Conservation (phyloP, 2,888 invertebrate species). For the Eilema caniola region DNA sequence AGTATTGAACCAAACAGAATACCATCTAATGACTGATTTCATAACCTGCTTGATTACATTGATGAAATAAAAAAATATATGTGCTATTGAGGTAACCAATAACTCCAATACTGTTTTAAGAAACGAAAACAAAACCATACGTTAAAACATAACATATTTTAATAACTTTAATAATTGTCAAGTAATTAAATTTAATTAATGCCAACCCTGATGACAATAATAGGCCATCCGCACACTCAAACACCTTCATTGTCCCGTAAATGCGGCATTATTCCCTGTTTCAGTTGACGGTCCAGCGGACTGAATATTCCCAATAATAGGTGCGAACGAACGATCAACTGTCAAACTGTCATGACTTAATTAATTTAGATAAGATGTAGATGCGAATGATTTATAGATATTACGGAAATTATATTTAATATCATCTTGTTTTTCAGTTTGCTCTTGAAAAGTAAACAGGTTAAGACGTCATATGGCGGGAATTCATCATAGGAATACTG, state of each 20-base stretch:
- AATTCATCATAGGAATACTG: no score
- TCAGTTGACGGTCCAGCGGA: not conserved
- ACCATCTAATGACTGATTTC: no score
- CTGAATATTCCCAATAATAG: slow-evolving; percentile 12
- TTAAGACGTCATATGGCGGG: no score
- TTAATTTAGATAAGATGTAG: slow-evolving; percentile 19
- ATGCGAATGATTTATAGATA: not conserved
- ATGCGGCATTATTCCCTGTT: slow-evolving; percentile 12
- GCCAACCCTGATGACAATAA: slow-evolving; percentile 23
- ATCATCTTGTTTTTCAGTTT: not conserved
- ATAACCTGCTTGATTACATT: no score
- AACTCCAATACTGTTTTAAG: no score
- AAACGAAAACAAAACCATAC: no score
- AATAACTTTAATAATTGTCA: no score
- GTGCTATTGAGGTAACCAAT: no score
- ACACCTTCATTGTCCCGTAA: slow-evolving; percentile 18
- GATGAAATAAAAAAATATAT: no score
- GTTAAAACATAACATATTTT: no score
- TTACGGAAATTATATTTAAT: not conserved
- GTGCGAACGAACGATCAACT: slow-evolving; percentile 8
- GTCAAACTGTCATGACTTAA: slow-evolving; percentile 18
- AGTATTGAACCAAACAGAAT: not conserved
- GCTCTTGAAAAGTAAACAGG: not conserved
- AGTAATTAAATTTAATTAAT: slow-evolving; percentile 11
- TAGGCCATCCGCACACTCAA: slow-evolving; percentile 19